Evolutionary conservation across 64 coral and sea anemone species (phyloP).

Genomic region (Porites australiensis): DNA sequence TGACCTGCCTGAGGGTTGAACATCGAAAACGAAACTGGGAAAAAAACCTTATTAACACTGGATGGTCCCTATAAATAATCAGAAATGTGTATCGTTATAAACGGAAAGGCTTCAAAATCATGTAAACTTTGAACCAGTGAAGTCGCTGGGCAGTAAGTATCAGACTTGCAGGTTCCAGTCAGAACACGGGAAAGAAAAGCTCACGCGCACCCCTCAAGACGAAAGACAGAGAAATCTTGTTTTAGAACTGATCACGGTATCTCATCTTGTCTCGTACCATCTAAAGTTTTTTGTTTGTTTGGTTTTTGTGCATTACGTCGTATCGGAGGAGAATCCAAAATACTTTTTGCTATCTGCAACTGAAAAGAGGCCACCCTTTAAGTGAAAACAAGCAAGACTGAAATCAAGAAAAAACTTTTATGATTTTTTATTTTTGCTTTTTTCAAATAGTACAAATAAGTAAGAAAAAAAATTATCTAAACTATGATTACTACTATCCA

Average conservation of each 20-base stretch:
- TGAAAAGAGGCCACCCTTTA: not conserved
- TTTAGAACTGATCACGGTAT: too few species aligned
- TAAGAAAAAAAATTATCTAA: not conserved
- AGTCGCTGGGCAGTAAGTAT: too few species aligned
- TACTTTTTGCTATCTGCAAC: not conserved
- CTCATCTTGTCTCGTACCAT: too few species aligned
- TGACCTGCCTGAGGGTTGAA: too few species aligned
- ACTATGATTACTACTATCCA: too few species aligned
- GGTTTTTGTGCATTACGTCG: constrained; percentile 12
- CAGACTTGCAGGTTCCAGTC: not conserved
- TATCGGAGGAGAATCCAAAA: not conserved
- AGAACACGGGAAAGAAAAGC: constrained; percentile 6
- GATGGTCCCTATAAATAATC: too few species aligned
- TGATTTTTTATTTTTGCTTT: not conserved
- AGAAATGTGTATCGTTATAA: too few species aligned
- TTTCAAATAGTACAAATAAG: too few species aligned
- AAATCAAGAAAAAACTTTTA: not conserved
- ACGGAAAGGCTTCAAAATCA: too few species aligned
- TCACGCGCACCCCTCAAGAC: not conserved
- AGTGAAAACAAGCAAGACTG: not conserved
- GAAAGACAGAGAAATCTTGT: not conserved
- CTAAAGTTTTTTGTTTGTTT: not conserved
- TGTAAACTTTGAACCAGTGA: too few species aligned
- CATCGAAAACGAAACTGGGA: too few species aligned
- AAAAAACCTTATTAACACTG: too few species aligned